Evolutionary conservation across 2,113 vertebrate species (phyloP).

Genomic region (Fukomys damarensis): DNA sequence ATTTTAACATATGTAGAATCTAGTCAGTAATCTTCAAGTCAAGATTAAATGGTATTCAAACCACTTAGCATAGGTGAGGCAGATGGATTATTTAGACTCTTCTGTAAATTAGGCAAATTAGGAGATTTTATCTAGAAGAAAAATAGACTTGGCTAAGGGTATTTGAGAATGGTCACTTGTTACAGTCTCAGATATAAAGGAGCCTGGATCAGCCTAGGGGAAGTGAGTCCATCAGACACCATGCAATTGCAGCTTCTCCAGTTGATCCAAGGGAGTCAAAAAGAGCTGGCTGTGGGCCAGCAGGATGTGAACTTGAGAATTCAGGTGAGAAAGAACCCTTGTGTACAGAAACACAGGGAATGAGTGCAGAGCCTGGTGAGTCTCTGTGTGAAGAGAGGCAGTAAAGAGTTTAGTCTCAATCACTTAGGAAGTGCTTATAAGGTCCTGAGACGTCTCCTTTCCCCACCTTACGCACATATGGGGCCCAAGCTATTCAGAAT

Average conservation of each 20-base stretch:
- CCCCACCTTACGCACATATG: fast-evolving
- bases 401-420: no score
- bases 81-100: neutral
- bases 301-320: neutral
- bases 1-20: constrained; percentile 13
- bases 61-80: neutral
- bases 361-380: neutral
- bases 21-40: neutral
- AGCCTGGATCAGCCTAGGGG: neutral
- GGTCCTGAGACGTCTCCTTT: neutral
- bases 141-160: neutral
- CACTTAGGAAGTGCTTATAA: neutral
- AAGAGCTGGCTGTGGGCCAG: neutral
- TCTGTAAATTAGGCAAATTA: neutral
- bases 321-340: neutral
- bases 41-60: neutral
- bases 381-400: neutral
- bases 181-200: neutral
- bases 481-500: neutral
- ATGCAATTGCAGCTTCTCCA: neutral
- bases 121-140: constrained; percentile 27
- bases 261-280: neutral
- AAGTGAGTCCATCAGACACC: neutral
- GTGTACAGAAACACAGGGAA: neutral
- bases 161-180: neutral